Evolutionary conservation across 2,797 vertebrate genomes (phyloP), one percentile per base, ranked within the genome.

Genomic region (Huso huso): DNA sequence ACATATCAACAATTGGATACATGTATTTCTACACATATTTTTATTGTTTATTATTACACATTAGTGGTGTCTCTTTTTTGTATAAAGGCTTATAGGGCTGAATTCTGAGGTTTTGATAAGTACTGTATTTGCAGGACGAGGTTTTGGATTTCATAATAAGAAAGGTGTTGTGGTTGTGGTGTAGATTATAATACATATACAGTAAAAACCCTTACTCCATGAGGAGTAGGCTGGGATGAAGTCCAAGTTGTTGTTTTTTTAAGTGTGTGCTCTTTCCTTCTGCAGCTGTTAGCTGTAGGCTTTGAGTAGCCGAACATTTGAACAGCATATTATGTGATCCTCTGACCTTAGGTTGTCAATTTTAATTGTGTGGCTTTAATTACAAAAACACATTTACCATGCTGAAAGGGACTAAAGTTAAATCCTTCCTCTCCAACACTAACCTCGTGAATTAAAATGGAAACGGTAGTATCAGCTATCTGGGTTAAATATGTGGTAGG

Each of bases 291-390:
- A 80, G 76, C 80, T 82, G 66, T 78, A 82, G 76, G 78, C 76
- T 79, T 78, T 72, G 78, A 82, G 77, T 74, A 66, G 77, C 68
- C 69, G 50, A 76, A 69, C 80, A 72, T 82, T 82, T 79, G 76
- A 86, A 78, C 66, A 70, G 73, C 66, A 10, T 79, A 81, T 79
- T 80, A 79, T 73, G 15, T 70, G 80, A 83, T 81, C 83, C 79
- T 81, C 69, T 87, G 87, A 89, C 86, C 87, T 73, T 73, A 75
- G 83, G 86, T 87, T 89, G 86, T 88, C 89, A 81, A 64, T 80
- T 83, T 85, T 92, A 88, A 91, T 91, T 92, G 85, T 87, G 83
- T 73, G 77, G 82, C 79, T 91, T 92, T 93, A 90, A 92, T 92
- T 91, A 88, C 82, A 89, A 90, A 92, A 91, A 87, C 84, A 87